Evolutionary conservation across 2,797 vertebrate genomes (phyloP).

Genomic region (Phalanger gymnotis): DNA sequence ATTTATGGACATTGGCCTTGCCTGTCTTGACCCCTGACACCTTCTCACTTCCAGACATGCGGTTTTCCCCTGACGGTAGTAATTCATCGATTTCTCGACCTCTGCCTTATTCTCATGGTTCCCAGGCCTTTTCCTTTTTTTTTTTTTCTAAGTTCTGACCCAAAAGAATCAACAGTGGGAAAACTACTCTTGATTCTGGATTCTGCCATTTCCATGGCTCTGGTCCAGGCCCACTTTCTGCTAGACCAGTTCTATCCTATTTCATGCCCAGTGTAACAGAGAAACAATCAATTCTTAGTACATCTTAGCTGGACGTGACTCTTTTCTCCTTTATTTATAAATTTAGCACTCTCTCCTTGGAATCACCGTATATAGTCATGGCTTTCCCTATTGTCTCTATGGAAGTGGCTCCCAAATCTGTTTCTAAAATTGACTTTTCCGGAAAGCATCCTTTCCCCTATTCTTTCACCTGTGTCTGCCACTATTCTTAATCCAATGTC

Average conservation of each 20-base stretch:
- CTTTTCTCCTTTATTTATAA: not conserved
- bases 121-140: not conserved
- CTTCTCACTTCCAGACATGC: not conserved
- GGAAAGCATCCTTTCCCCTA: not conserved
- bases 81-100: not conserved
- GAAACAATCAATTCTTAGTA: not conserved
- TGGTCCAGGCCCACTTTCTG: not conserved
- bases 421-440: slow-evolving; percentile 19
- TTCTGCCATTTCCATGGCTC: not conserved
- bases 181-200: not conserved
- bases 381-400: not conserved
- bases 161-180: not conserved
- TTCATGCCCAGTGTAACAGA: not conserved
- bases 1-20: not conserved
- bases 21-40: not conserved
- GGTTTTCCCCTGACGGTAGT: not conserved
- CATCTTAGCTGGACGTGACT: not conserved
- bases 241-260: not conserved
- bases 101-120: not conserved
- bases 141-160: not conserved
- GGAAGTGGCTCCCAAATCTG: not conserved
- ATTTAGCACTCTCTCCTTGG: not conserved
- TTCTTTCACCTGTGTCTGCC: not conserved
- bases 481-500: not conserved
- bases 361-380: not conserved